These are phyloP conservation scores for Argyresthia goedartella DNA, from an alignment of 2,888 invertebrate genomes.

Conservation along the genomic window DNA sequence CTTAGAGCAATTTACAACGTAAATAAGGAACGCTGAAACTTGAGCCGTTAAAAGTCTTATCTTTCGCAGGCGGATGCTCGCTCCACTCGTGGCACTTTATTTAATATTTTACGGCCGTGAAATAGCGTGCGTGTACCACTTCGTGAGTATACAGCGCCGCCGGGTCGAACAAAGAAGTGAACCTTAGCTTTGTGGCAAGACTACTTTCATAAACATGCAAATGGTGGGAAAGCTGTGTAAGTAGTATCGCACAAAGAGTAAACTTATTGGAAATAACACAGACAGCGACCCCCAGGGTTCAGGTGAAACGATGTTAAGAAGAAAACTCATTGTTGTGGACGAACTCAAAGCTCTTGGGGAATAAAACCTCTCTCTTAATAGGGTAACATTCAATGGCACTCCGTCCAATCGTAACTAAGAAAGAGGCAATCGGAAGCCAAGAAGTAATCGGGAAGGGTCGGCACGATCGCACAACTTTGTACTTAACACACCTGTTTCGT, in stretches of 20 bases:
- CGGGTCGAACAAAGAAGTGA: neutral
- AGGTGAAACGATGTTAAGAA: conserved; percentile 6
- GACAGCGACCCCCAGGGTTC: neutral
- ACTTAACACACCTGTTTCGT: conserved; percentile 30
- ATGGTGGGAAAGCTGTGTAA: neutral
- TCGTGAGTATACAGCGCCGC: neutral
- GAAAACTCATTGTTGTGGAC: conserved; percentile 2
- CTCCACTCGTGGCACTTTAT: conserved; percentile 15
- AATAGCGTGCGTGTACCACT: conserved; percentile 5
- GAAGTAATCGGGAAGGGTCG: conserved; percentile 33
- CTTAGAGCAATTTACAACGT: conserved; percentile 37
- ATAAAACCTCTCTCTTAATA: conserved; percentile 16
- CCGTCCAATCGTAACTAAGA: conserved; percentile 31
- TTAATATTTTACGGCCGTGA: conserved; percentile 4
- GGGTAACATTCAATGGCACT: conserved; percentile 25
- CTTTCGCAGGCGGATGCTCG: conserved; percentile 26
- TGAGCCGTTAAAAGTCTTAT: conserved; percentile 37
- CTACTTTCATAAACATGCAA: conserved; percentile 1
- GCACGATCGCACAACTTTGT: conserved; percentile 31
- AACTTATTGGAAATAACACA: neutral
- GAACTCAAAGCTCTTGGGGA: conserved; percentile 8
- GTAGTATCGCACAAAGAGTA: neutral
- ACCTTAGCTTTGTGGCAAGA: neutral
- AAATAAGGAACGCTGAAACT: conserved; percentile 38
- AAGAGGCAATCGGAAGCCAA: conserved; percentile 31